Evolutionary conservation across 37 sponge, comb jelly and placozoan genomes (phyloP).

Genomic region (Geodia barretti): DNA sequence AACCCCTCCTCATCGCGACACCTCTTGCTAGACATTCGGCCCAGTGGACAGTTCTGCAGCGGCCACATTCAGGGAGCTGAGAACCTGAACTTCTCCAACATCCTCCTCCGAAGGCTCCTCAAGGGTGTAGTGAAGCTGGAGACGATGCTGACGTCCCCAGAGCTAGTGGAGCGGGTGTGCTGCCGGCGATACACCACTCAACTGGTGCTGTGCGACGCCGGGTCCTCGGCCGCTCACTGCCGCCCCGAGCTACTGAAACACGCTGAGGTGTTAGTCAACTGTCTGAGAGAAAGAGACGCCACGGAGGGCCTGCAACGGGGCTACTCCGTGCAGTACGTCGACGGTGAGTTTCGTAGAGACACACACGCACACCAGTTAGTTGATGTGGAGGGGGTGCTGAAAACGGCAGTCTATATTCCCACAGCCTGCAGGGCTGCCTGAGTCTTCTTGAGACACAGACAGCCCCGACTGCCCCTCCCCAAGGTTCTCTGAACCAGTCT

Average conservation of each 20-base stretch:
- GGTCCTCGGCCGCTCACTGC: conserved; percentile 3
- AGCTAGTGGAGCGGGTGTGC: neutral
- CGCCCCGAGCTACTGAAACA: conserved; percentile 42
- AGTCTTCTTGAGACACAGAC: neutral
- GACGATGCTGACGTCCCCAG: conserved; percentile 17
- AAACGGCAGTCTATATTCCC: neutral
- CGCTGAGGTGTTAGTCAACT: conserved; percentile 18
- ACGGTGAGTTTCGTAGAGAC: conserved; percentile 2
- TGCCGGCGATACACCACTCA: neutral
- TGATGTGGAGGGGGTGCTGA: too few species aligned
- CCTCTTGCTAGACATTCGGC: conserved; percentile 60
- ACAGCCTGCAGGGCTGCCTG: conserved; percentile 1
- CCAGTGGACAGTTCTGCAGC: conserved; percentile 32
- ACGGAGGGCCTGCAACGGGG: neutral
- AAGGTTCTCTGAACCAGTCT: too few species aligned
- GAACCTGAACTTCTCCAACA: conserved; percentile 54
- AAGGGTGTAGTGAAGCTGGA: conserved; percentile 53
- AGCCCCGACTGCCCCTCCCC: neutral
- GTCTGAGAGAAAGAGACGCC: neutral
- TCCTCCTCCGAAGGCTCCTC: conserved; percentile 47
- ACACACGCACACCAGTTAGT: too few species aligned
- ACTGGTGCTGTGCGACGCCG: conserved; percentile 42
- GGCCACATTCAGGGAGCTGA: conserved; percentile 41
- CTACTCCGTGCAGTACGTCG: neutral
- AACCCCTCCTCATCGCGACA: neutral